Evolutionary conservation across 2,113 vertebrate species (phyloP), one percentile per base, ranked within the genome.

Genomic region (Odocoileus hemionus): DNA sequence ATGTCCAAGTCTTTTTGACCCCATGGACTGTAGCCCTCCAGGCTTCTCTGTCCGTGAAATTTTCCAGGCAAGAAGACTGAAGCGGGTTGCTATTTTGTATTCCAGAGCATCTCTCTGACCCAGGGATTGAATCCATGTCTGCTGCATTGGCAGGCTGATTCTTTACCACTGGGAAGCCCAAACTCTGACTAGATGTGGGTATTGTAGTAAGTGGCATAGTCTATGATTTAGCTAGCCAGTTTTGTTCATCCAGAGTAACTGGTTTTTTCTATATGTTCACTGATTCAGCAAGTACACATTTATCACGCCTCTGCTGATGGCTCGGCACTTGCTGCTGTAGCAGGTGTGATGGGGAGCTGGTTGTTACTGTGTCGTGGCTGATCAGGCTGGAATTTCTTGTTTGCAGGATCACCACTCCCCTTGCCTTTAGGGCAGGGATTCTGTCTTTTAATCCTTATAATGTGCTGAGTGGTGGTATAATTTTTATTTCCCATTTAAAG

Each of bases 241-340:
- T 92, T 54, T 52, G 25, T n/a, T 80, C 90, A 30, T 47, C 33
- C n/a, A 94, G 10, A 39, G 21, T 57, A 45, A 57, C 70, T 70
- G 6, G 6, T 9, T 50, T 96, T 58, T 30, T 2, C 19, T n/a
- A 28, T 23, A 17, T 30, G 15, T 39, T 52, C 36, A 58, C 64
- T 92, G 74, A 12, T 50, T 80, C 19, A 58, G 25, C 39, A 88
- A 39, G 43, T 45, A 55, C 33, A 39, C 54, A 11, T 14, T 52
- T 12, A 1, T n/a, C 54, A 1, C 58, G 7, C 2, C 28, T 89
- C 14, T 87, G 33, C 50, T 70, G 1, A 14, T 7, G 0, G 15
- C 7, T 33, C 0, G 4, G 19, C 13, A 1, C 26, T 47, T 33
- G 30, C 50, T 33, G 2, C 30, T 28, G 1, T 33, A 52, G n/a